Base-by-base conservation (phyloP, 2,888 invertebrate genomes). In the Encarsia formosa region DNA sequence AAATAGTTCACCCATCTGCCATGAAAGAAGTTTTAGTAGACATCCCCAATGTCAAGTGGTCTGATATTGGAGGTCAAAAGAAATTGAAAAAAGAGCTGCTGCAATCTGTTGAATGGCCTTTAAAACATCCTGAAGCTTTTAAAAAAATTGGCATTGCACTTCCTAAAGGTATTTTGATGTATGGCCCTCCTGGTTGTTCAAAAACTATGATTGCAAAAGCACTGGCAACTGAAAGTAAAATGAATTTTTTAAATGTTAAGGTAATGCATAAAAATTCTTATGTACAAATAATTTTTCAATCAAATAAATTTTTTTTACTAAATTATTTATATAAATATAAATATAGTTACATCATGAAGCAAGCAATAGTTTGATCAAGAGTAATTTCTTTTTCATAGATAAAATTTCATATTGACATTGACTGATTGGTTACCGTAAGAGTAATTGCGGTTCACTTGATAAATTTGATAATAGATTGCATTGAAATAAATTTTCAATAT, bases 141-240 rank as follows among this genome's bases (percentile, higher is more conserved):
- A 64, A 74, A 38, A 78, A 88, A 20, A 75, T 95, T 46, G 93
- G 93, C 1, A 86, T 96, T 19, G 81, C 81, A 35, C 91, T 96
- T 1, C 94, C 96, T 0, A 83, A 85, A 54, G 96, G 97, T 0
- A 83, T 98, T 1, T 78, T 99, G 4, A 85, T 99, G 81, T 99
- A 90, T 71, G 98, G 98, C 0, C 98, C 98, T 0, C 98, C 98
- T 0, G 98, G 98, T 1, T 98, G 97, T 72, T 96, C 95, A 0
- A 98, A 99, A 78, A 99, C 99, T 0, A 91, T 98, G 91, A 90
- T 98, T 63, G 98, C 97, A 0, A 93, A 94, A 76, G 98, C 98
- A 0, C 74, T 98, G 31, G 98, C 98, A 1, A 95, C 92, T 0
- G 97, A 99, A 70, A 95, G 93, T 70, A 87, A 89, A 41, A 79